phyloP scores from a whole-genome alignment of 2,888 invertebrate species.

The Heliconius cydno region DNA sequence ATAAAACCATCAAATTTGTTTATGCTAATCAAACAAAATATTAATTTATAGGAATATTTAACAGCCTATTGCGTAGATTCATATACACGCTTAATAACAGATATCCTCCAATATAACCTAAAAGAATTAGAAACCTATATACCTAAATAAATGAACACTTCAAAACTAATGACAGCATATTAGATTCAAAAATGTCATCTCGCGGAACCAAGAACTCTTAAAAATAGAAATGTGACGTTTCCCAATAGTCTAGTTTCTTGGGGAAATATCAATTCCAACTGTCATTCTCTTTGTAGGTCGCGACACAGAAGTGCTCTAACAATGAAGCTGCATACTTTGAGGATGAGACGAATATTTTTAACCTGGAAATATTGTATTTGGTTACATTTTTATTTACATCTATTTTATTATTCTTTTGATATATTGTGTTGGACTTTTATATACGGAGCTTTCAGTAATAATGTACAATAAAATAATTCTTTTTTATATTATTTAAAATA shows the following conservation, averaged over 20 bases:
- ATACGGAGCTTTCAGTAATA: neutral
- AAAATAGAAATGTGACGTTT: constrained; percentile 50
- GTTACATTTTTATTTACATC: constrained; percentile 5
- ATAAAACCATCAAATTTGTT: too few relatives aligned
- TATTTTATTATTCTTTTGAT: neutral
- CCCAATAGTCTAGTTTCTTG: constrained; percentile 48
- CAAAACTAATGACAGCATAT: neutral
- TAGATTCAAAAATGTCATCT: neutral
- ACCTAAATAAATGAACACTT: neutral
- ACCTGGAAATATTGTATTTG: constrained; percentile 19
- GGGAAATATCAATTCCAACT: constrained; percentile 50
- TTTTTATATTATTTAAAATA: neutral
- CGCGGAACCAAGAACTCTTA: constrained; percentile 15
- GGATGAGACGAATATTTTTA: constrained; percentile 35
- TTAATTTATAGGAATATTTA: too few relatives aligned
- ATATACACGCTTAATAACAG: too few relatives aligned
- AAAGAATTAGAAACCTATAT: too few relatives aligned
- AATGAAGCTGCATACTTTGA: constrained; percentile 35
- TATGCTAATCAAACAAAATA: too few relatives aligned
- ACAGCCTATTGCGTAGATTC: too few relatives aligned
- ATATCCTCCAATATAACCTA: too few relatives aligned
- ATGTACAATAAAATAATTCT: neutral
- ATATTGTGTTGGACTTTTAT: neutral
- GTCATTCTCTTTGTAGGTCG: constrained; percentile 48
- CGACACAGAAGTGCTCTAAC: constrained; percentile 39